These are phyloP conservation scores for Polymixis flavicincta DNA, from an alignment of 2,888 invertebrate genomes.

Conservation along the genomic window DNA sequence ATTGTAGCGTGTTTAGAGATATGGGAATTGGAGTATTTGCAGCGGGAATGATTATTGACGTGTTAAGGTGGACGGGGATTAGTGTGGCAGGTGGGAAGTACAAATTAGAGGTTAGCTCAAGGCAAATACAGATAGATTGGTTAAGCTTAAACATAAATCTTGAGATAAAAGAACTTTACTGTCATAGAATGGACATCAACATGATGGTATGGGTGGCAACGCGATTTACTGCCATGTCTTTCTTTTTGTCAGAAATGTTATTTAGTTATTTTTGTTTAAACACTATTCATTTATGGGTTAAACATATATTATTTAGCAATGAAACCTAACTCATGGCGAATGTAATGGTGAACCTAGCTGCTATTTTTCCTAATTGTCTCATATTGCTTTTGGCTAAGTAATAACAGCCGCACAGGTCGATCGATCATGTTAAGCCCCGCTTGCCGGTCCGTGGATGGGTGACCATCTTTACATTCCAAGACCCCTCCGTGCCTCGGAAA, in stretches of 20 bases:
- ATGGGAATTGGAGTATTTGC: constrained; percentile 35
- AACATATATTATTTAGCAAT: neutral
- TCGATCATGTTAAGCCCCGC: too few relatives aligned
- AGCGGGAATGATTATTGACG: constrained; percentile 27
- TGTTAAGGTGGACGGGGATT: neutral
- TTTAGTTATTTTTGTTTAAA: neutral
- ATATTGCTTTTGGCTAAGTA: neutral
- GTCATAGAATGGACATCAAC: neutral
- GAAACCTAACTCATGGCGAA: neutral
- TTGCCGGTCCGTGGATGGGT: too few relatives aligned
- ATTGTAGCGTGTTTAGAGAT: constrained; percentile 36
- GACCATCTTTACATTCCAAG: too few relatives aligned
- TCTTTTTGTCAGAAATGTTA: neutral
- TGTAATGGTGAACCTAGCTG: neutral
- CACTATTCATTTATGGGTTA: neutral
- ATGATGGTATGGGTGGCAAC: too few relatives aligned
- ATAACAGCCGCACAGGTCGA: too few relatives aligned
- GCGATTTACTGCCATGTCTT: too few relatives aligned
- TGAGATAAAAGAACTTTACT: neutral
- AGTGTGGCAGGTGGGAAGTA: neutral
- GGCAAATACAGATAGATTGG: neutral
- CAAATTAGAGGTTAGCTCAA: neutral
- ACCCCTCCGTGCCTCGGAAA: too few relatives aligned
- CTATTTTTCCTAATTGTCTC: neutral
- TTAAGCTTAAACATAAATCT: neutral